Evolutionary conservation across 2,113 vertebrate genomes (phyloP), one percentile per base, ranked within the genome.

Genomic region (Catharus bicknelli): DNA sequence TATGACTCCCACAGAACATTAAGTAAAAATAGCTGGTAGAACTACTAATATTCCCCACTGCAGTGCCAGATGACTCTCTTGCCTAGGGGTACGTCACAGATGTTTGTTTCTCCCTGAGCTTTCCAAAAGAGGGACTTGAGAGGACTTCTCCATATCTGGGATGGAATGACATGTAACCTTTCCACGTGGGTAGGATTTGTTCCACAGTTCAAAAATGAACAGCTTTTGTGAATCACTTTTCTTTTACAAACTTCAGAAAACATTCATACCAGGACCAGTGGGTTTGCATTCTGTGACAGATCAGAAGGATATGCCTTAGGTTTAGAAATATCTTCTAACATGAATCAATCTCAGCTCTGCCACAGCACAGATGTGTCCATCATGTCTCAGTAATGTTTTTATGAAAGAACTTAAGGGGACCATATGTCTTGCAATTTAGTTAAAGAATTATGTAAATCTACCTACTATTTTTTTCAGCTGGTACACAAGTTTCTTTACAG

Each of bases 361-460:
- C 50, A 75, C 54, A 92, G 90, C 50, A 82, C 84, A 95, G 87
- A 91, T 84, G 77, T 74, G 64, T 82, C 77, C 81, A 53, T 73
- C 84, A 10, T 83, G 45, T 64, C 66, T 86, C 77, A 45, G 66
- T 57, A 72, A 73, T 47, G 53, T 87, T 87, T 84, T 82, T 40
- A 72, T 50, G 45, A 89, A 82, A 54, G 79, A 95, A 84, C 57
- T 92, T 89, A 81, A 89, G 66, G 62, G 40, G 40, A 75, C 81
- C 81, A 68, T 89, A 94, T 87, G 84, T 82, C 70, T 95, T 61
- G 58, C 45, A 68, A 75, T 87, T 92, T 85, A 91, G 84, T 84
- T 20, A 23, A 84, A 82, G 34, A n/a, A 93, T 84, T 93, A 95
- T 26, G 29, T 87, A 87, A 95, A 94, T 51, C 61, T 84, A 87